phyloP scores from a whole-genome alignment of 1,140 invertebrate species.

The Caerostris darwini region DNA sequence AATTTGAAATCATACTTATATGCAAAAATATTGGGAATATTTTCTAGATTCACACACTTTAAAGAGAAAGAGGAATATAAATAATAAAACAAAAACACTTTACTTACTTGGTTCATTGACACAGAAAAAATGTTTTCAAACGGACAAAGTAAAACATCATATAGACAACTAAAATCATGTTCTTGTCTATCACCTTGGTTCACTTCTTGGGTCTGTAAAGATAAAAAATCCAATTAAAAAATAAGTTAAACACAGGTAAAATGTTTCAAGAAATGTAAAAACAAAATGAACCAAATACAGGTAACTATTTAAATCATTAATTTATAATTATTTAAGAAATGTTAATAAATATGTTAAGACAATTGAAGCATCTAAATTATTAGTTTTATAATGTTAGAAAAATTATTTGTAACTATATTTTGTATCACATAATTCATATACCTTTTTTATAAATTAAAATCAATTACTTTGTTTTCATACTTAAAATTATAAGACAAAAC shows the following conservation, averaged over 20 bases:
- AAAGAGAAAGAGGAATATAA: background rate
- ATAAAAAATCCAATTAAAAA: background rate
- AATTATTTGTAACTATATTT: too few relatives aligned
- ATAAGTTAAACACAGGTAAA: background rate
- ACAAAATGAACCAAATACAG: background rate
- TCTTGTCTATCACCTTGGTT: constrained; percentile 62
- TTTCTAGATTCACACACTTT: too few relatives aligned
- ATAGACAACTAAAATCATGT: constrained; percentile 64
- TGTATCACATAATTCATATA: too few relatives aligned
- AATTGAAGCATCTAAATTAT: too few relatives aligned
- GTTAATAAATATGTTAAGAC: too few relatives aligned
- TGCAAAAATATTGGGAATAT: too few relatives aligned
- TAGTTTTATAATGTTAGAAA: too few relatives aligned
- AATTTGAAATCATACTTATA: too few relatives aligned
- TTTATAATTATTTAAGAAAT: too few relatives aligned
- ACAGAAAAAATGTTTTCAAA: constrained; percentile 62
- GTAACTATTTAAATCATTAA: background rate
- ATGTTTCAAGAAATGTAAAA: background rate
- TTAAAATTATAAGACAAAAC: too few relatives aligned
- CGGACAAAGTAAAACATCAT: constrained; percentile 63
- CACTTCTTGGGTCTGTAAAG: constrained; percentile 59
- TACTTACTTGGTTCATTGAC: constrained; percentile 28
- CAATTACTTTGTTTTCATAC: too few relatives aligned
- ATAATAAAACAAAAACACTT: background rate
- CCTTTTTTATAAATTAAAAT: too few relatives aligned